Percentiles rank a stretch among this genome's conserved stretches.
Evolutionary conservation across 1,140 invertebrate genomes (phyloP).

Genomic region (Drosophila lowei): DNA sequence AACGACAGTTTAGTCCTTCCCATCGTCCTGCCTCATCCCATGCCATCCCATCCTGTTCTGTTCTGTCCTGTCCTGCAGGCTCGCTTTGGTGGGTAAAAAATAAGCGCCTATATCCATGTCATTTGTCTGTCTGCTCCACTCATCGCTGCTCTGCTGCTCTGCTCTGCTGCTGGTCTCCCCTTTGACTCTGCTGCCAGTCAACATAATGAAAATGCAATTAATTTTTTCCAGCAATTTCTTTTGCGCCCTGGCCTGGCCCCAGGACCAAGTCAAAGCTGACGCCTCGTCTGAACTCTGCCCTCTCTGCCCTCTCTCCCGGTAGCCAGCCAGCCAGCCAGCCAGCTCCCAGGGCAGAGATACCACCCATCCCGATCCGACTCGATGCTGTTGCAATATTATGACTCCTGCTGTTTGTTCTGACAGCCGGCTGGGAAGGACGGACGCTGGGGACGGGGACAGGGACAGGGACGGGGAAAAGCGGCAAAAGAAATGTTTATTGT

Average conservation of each 20-base stretch:
- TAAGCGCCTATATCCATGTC: slow-evolving; percentile 71
- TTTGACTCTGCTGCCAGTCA: slow-evolving; percentile 67
- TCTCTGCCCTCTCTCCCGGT: slow-evolving; percentile 10
- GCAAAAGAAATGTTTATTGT: slow-evolving; percentile 75
- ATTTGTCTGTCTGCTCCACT: slow-evolving; percentile 70
- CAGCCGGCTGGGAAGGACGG: slow-evolving; percentile 30
- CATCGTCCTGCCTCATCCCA: neutral
- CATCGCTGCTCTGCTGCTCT: slow-evolving; percentile 12
- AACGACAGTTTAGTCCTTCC: slow-evolving; percentile 40
- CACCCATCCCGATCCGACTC: slow-evolving; percentile 14
- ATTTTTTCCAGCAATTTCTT: slow-evolving; percentile 83
- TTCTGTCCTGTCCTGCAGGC: neutral
- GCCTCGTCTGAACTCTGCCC: slow-evolving; percentile 34
- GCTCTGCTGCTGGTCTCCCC: slow-evolving; percentile 18
- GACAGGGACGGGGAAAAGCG: slow-evolving; percentile 40
- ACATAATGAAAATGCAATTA: slow-evolving; percentile 83
- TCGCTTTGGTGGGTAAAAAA: slow-evolving; percentile 35
- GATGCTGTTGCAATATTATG: slow-evolving; percentile 79
- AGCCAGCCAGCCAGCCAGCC: slow-evolving; percentile 9
- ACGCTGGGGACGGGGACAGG: no score
- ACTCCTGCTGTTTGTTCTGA: slow-evolving; percentile 79
- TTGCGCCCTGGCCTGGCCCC: slow-evolving; percentile 30
- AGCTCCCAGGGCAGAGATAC: neutral
- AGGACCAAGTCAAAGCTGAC: slow-evolving; percentile 57
- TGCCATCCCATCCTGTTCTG: neutral